phyloP scores from a whole-genome alignment of 2,888 invertebrate genomes.

The Hesperia comma region DNA sequence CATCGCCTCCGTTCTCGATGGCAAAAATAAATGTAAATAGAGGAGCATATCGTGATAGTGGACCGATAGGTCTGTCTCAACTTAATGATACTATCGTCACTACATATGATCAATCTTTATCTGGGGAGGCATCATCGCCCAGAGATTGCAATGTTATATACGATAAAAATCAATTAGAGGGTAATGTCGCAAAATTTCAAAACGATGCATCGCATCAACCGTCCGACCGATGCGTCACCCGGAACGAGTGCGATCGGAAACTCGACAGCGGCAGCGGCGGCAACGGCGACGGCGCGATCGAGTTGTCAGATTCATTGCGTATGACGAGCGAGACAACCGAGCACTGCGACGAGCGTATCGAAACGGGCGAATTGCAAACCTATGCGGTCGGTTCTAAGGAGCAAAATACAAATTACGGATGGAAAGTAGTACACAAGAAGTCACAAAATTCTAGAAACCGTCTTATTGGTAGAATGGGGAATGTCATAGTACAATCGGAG shows the following conservation, averaged over 20 bases:
- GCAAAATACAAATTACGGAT: neutral
- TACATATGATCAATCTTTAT: slow-evolving; percentile 13
- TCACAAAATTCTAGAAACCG: neutral
- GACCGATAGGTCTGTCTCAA: slow-evolving; percentile 34
- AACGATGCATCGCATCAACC: no score
- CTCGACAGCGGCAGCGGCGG: no score
- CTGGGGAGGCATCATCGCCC: neutral
- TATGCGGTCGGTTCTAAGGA: neutral
- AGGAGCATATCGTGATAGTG: slow-evolving; percentile 34
- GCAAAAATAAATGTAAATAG: slow-evolving; percentile 28
- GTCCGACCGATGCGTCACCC: no score
- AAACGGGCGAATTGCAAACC: no score
- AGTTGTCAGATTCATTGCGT: no score
- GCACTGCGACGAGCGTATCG: no score
- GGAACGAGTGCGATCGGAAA: no score
- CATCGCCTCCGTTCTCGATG: slow-evolving; percentile 22
- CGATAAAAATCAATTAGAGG: neutral
- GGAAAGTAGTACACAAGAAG: neutral
- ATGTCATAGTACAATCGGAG: slow-evolving; percentile 22
- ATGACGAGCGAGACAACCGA: no score
- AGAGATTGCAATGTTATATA: slow-evolving; percentile 5
- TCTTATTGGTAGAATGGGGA: neutral
- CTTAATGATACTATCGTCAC: slow-evolving; percentile 27
- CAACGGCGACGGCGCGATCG: no score
- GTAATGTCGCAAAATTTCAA: no score